Conservation (phyloP, 2,797 vertebrate genomes). For the Synaphobranchus kaupii region DNA sequence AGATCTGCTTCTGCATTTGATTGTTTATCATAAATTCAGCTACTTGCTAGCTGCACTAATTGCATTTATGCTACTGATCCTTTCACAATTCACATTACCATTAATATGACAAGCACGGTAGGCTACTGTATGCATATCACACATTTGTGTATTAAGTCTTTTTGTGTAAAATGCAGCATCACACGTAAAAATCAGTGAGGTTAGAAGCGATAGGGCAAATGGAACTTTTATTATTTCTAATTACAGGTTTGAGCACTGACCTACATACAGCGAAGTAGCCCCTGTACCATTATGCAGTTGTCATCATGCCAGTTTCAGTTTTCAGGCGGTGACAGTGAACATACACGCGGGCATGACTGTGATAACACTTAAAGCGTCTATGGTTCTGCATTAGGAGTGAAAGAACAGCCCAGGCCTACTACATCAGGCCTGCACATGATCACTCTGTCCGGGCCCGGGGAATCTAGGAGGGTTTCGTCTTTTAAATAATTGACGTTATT, state of each 20-base stretch:
- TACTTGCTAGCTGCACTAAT: background rate
- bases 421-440: conserved; percentile 25
- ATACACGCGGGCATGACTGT: background rate
- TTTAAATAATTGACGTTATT: conserved; percentile 62
- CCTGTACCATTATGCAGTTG: background rate
- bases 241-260: conserved; percentile 55
- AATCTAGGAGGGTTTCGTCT: conserved; percentile 38
- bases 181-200: background rate
- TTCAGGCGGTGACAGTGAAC: background rate
- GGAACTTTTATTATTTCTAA: conserved; percentile 7
- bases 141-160: conserved; percentile 3
- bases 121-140: background rate
- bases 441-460: conserved; percentile 32
- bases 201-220: background rate
- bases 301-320: conserved; percentile 43
- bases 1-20: background rate
- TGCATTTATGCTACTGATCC: background rate
- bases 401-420: background rate
- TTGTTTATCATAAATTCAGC: background rate
- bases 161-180: background rate
- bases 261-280: conserved; percentile 48
- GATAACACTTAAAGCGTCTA: background rate
- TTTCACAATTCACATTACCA: background rate
- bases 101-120: background rate
- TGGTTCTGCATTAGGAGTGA: background rate